Conservation (phyloP, 2,888 invertebrate genomes). For the Bursaphelenchus okinawaensis region DNA sequence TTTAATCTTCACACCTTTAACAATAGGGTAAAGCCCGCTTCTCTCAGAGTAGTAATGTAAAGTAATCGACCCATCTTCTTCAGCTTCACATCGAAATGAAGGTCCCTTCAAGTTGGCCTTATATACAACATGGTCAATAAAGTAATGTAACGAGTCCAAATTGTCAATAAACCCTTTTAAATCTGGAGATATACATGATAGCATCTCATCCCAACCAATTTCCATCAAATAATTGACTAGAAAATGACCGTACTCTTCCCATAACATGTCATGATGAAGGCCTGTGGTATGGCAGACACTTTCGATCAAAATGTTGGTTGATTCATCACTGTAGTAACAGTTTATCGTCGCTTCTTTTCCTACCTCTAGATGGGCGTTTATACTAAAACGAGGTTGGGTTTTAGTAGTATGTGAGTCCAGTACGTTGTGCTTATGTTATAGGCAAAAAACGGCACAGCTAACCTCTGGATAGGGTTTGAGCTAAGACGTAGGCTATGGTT, state of each 20-base stretch:
- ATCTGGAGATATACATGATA: conserved; percentile 51
- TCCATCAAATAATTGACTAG: conserved; percentile 56
- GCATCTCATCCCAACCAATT: conserved; percentile 54
- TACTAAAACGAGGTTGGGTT: conserved; percentile 18
- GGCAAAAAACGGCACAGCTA: too few relatives aligned
- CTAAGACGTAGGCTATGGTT: too few relatives aligned
- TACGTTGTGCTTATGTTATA: too few relatives aligned
- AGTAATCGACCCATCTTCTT: conserved; percentile 79
- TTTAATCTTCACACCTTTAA: conserved; percentile 62
- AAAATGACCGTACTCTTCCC: conserved; percentile 55
- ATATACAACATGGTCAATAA: conserved; percentile 56
- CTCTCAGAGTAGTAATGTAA: conserved; percentile 91
- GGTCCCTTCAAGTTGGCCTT: conserved; percentile 63
- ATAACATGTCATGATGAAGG: conserved; percentile 50
- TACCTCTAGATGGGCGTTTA: conserved; percentile 44
- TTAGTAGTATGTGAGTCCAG: too few relatives aligned
- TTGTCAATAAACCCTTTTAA: conserved; percentile 81
- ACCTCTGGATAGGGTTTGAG: too few relatives aligned
- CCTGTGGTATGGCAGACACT: conserved; percentile 43
- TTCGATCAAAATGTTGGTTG: conserved; percentile 51
- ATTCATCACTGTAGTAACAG: conserved; percentile 53
- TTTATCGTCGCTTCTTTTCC: conserved; percentile 57
- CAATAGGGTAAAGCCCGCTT: conserved; percentile 85
- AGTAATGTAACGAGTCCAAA: conserved; percentile 81
- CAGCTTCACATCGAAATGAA: conserved; percentile 84